phyloP scores from a whole-genome alignment of 1,140 invertebrate genomes.

The Bactericera cockerelli region DNA sequence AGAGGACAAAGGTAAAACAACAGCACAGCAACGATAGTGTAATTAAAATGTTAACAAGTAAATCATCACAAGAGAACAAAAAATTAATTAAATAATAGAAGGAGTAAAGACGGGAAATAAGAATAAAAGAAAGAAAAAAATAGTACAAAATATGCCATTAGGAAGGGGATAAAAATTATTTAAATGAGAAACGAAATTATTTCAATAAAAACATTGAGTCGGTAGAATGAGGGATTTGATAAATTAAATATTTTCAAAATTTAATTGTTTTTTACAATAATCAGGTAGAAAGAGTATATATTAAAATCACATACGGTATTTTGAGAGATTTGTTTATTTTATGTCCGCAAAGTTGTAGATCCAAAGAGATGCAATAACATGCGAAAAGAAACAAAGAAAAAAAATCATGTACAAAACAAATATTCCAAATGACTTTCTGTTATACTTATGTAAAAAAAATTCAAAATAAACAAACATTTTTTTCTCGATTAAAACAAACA shows the following conservation, averaged over 20 bases:
- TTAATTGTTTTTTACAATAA: background rate
- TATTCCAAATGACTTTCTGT: constrained; percentile 5
- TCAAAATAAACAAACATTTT: constrained; percentile 27
- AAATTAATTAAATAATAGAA: constrained; percentile 12
- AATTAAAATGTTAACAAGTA: constrained; percentile 13
- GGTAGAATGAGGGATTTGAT: too few relatives aligned
- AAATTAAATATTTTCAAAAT: too few relatives aligned
- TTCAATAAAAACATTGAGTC: constrained; percentile 13
- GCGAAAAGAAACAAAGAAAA: constrained; percentile 9
- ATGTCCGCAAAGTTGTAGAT: background rate
- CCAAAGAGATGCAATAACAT: constrained; percentile 10
- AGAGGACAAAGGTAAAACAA: constrained; percentile 9
- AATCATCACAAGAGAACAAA: background rate
- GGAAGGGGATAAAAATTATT: constrained; percentile 9
- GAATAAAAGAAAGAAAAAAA: constrained; percentile 10
- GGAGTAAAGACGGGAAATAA: constrained; percentile 16
- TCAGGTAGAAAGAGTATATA: background rate
- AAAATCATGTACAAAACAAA: background rate
- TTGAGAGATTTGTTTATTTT: constrained; percentile 10
- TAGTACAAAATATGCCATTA: constrained; percentile 6
- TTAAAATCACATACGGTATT: constrained; percentile 9
- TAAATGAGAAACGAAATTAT: constrained; percentile 8
- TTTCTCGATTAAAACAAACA: too few relatives aligned
- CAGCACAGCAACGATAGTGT: constrained; percentile 6
- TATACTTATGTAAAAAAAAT: constrained; percentile 31